Evolutionary conservation across 2,888 invertebrate species (phyloP).

Genomic region (Cheilosia impressa): DNA sequence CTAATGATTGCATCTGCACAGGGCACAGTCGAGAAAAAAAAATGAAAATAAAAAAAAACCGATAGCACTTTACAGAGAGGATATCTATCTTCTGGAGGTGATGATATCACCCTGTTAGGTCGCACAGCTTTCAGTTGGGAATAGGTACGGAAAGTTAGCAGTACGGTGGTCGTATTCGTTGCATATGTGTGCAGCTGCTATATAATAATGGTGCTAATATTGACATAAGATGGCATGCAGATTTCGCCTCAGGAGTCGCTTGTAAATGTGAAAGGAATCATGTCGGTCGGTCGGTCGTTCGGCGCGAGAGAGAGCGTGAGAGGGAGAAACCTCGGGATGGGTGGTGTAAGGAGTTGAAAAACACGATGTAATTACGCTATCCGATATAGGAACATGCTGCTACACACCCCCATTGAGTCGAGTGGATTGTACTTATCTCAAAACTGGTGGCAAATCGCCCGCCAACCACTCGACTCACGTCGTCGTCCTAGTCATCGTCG

Average conservation of each 20-base stretch:
- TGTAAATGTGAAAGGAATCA: slow-evolving; percentile 52
- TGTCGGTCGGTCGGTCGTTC: slow-evolving; percentile 13
- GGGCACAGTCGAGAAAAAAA: neutral
- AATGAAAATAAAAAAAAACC: neutral
- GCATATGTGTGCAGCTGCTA: slow-evolving; percentile 16
- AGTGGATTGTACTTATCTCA: slow-evolving; percentile 79
- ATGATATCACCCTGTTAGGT: slow-evolving; percentile 12
- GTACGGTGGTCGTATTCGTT: neutral
- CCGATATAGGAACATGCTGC: slow-evolving; percentile 62
- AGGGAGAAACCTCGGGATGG: neutral
- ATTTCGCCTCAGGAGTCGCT: slow-evolving; percentile 50
- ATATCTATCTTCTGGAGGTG: neutral
- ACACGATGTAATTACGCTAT: slow-evolving; percentile 67
- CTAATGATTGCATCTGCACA: slow-evolving; percentile 4
- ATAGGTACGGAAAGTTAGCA: too few species aligned
- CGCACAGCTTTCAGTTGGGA: neutral
- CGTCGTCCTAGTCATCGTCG: slow-evolving; percentile 41
- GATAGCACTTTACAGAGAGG: neutral
- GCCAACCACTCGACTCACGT: slow-evolving; percentile 60
- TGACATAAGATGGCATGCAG: slow-evolving; percentile 67
- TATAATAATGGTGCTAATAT: slow-evolving; percentile 69
- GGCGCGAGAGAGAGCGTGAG: neutral
- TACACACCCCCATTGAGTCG: slow-evolving; percentile 76
- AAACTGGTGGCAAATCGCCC: slow-evolving; percentile 73
- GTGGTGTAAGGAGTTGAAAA: slow-evolving; percentile 29